A percentile compares a stretch with the other conserved stretches of the same genome.
phyloP scores from a whole-genome alignment of 2,113 vertebrate species.

The Leptobrachium ailaonicum region DNA sequence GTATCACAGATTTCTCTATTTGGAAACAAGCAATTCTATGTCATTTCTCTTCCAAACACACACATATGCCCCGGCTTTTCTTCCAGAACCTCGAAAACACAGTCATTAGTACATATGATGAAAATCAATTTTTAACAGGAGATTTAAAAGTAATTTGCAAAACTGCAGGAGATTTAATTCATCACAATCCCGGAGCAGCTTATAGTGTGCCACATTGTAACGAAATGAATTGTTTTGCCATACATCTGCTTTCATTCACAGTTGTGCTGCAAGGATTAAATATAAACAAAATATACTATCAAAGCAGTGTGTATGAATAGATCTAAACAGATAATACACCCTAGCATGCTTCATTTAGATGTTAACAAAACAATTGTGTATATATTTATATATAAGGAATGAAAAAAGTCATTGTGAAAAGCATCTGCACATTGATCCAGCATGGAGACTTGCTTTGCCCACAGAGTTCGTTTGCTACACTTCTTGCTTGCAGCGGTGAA shows the following conservation, averaged over 20 bases:
- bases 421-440: no score
- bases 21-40: neutral
- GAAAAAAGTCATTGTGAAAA: no score
- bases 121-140: constrained; percentile 38
- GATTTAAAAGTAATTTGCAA: constrained; percentile 38
- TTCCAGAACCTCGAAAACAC: constrained; percentile 13
- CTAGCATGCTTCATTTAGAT: no score
- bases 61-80: neutral
- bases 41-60: neutral
- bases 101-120: constrained; percentile 28
- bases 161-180: constrained; percentile 37
- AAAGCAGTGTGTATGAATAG: no score
- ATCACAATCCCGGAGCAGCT: constrained; percentile 23
- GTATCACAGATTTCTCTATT: neutral
- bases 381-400: no score
- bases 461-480: no score
- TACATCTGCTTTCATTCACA: constrained; percentile 26
- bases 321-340: no score
- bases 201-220: constrained; percentile 25
- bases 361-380: no score
- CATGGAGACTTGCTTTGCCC: no score
- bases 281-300: neutral
- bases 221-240: constrained; percentile 27
- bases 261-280: neutral
- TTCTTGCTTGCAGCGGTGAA: no score